Evolutionary conservation across 2,113 vertebrate genomes (phyloP).

Genomic region (Myrmecobius fasciatus): DNA sequence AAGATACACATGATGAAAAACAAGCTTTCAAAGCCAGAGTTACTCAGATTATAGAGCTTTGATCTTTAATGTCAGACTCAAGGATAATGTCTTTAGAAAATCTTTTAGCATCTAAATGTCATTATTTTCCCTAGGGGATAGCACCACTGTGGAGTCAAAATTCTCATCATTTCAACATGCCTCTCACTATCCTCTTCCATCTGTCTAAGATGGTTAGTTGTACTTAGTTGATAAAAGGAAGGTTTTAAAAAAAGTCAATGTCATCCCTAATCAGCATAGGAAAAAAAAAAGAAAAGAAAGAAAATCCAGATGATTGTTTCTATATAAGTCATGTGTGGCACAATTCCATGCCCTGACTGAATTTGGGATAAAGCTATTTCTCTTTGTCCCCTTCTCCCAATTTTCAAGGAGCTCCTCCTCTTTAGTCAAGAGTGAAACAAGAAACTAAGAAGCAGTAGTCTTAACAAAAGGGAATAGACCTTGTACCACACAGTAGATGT

Average conservation of each 20-base stretch:
- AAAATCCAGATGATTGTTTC: background rate
- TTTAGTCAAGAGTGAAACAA: background rate
- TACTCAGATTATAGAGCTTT: background rate
- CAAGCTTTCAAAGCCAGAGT: background rate
- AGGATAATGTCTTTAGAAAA: background rate
- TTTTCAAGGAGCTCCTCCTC: background rate
- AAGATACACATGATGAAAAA: background rate
- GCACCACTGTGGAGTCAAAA: no score
- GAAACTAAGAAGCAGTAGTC: background rate
- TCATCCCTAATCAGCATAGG: background rate
- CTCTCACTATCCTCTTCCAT: background rate
- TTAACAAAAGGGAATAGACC: accelerated
- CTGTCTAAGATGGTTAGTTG: background rate
- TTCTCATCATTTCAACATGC: background rate
- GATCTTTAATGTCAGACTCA: background rate
- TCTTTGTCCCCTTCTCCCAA: background rate
- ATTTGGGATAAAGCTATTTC: background rate
- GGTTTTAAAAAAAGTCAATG: background rate
- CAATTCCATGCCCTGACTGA: background rate
- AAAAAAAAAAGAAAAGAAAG: background rate
- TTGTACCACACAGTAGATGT: background rate
- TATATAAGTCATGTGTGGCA: background rate
- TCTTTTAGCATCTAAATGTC: background rate
- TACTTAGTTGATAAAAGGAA: background rate
- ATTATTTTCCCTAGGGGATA: background rate